Evolutionary conservation across 2,113 vertebrate species (phyloP).

Genomic region (Lepus timidus): DNA sequence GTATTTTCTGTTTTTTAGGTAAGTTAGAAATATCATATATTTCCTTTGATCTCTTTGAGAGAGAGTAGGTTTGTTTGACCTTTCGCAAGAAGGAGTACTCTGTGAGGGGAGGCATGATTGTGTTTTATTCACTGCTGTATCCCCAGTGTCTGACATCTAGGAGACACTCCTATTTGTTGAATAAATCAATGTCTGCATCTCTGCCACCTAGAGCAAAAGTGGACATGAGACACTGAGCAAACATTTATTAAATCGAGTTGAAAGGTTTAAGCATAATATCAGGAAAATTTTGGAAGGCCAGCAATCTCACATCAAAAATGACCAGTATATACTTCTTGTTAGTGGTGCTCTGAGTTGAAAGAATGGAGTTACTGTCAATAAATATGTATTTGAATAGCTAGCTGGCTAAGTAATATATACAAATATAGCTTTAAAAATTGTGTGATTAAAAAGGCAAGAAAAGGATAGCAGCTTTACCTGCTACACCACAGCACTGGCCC

Average conservation of each 20-base stretch:
- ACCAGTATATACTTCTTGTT: background rate
- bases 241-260: constrained; percentile 1
- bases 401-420: background rate
- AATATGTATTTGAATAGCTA: background rate
- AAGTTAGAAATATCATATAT: background rate
- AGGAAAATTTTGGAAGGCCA: constrained; percentile 29
- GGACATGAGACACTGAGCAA: background rate
- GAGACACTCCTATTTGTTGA: background rate
- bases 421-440: background rate
- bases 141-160: background rate
- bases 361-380: background rate
- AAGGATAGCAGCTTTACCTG: background rate
- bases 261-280: background rate
- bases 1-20: background rate
- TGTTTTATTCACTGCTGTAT: background rate
- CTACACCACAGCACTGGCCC: no score
- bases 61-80: background rate
- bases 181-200: background rate
- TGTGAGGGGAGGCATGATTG: background rate
- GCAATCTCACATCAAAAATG: background rate
- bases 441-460: background rate
- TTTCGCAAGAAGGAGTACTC: background rate
- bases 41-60: background rate
- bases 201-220: background rate
- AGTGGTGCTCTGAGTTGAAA: background rate